These are phyloP conservation scores for Eulacestoma nigropectus DNA, from an alignment of 2,113 vertebrate genomes.

Conservation along the genomic window DNA sequence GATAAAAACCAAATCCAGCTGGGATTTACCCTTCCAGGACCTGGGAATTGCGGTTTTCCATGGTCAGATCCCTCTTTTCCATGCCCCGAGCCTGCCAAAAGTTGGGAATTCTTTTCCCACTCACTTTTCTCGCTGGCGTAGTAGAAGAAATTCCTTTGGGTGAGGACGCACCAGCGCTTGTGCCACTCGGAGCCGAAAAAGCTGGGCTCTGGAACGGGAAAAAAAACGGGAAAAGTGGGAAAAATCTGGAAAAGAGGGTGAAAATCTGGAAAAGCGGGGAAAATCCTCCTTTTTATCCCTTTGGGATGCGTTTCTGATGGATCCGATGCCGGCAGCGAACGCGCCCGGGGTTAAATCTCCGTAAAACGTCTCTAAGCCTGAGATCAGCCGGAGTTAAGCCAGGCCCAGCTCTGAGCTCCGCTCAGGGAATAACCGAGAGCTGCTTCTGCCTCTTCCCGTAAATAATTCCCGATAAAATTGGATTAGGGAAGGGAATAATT, in stretches of 20 bases:
- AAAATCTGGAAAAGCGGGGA: neutral
- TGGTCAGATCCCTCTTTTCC: neutral
- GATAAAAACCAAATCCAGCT: neutral
- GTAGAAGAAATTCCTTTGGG: neutral
- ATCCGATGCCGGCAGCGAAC: rapidly evolving
- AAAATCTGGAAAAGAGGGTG: rapidly evolving
- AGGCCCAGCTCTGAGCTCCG: neutral
- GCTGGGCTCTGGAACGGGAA: neutral
- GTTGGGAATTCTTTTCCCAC: neutral
- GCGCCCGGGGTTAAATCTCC: neutral
- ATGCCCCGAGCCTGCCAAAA: rapidly evolving
- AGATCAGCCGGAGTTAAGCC: neutral
- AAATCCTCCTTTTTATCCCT: neutral
- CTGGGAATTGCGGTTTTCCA: rapidly evolving
- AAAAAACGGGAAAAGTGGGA: neutral
- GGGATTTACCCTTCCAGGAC: neutral
- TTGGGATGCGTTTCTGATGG: rapidly evolving
- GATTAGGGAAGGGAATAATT: constrained; percentile 34
- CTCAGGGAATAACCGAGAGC: neutral
- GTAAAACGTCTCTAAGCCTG: neutral
- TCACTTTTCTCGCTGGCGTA: neutral
- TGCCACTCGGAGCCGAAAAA: neutral
- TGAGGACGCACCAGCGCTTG: neutral
- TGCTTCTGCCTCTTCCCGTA: neutral
- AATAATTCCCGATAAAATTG: constrained; percentile 21